Evolutionary conservation across 2,888 invertebrate species (phyloP), one percentile per base, ranked within the genome.

Genomic region (Drosophila anceps): DNA sequence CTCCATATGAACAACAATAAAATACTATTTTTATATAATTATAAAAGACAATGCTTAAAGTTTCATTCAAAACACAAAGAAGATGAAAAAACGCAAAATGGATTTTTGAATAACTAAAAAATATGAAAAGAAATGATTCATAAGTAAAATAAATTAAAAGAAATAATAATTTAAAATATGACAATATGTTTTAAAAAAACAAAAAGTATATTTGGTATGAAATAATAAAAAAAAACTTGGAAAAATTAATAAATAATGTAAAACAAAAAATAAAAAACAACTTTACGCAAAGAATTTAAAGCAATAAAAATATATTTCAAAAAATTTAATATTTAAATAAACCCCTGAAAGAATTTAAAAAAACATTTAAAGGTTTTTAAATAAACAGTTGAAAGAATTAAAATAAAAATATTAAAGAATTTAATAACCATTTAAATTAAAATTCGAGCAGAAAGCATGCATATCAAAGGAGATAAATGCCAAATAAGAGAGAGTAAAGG

Each of bases 281-380:
- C 4, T n/a, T 1, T 15, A 15, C 44, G 13, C 9, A 10, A 58
- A n/a, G 20, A 50, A 35, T 54, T 18, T 24, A 35, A 27, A 50
- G 35, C 18, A 43, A 29, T 12, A 35, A 27, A 29, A 51, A 57
- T 31, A 20, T 24, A 39, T 53, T 37, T 6, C n/a, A 2, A 15
- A 31, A 15, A 24, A 41, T n/a, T n/a, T 24, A 29, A 29, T 46
- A 72, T 37, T 46, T 27, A 9, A 48, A 68, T 13, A 46, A 53
- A 27, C 15, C 2, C 2, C 4, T 24, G 2, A 24, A 24, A 24
- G 24, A 24, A 37, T 35, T 10, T 35, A n/a, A 62, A 53, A 43
- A 20, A 20, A 43, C 6, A 50, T 12, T 50, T 50, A 20, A 43
- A 43, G 18, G 4, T 20, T 66, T 33, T 48, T 12, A 18, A 54